Evolutionary conservation across 2,797 vertebrate species (phyloP).

Genomic region (Anabacerthia variegaticeps): DNA sequence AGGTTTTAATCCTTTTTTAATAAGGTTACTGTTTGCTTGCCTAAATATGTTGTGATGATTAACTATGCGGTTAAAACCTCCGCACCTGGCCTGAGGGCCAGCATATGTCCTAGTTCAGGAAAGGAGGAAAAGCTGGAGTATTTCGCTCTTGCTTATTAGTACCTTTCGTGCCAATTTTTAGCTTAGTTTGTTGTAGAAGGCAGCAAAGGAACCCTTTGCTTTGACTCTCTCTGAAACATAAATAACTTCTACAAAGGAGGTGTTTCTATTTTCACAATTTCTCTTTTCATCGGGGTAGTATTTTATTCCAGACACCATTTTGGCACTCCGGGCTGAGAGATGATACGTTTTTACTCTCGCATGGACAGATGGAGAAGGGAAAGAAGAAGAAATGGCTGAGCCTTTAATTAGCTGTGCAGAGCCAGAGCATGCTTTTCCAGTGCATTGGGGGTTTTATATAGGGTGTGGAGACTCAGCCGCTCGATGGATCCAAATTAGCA

Average conservation of each 20-base stretch:
- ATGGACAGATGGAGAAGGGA: conserved; percentile 74
- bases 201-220: neutral
- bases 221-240: conserved; percentile 4
- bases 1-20: neutral
- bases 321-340: conserved; percentile 45
- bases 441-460: conserved; percentile 43
- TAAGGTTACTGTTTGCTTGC: neutral
- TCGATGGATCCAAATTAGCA: conserved; percentile 77
- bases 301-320: conserved; percentile 52
- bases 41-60: neutral
- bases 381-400: conserved; percentile 62
- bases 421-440: conserved; percentile 66
- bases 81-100: neutral
- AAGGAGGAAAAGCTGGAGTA: neutral
- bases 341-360: conserved; percentile 55
- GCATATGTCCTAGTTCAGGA: neutral
- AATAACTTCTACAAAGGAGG: neutral
- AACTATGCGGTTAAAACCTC: neutral
- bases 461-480: conserved; percentile 55
- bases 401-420: conserved; percentile 74
- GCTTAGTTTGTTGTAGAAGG: neutral
- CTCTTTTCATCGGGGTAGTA: conserved; percentile 33
- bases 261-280: conserved; percentile 29
- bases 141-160: conserved; percentile 20
- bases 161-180: neutral